Evolutionary conservation across 2,888 invertebrate genomes (phyloP), one percentile per base, ranked within the genome.

Genomic region (Pyrochroa serraticornis): DNA sequence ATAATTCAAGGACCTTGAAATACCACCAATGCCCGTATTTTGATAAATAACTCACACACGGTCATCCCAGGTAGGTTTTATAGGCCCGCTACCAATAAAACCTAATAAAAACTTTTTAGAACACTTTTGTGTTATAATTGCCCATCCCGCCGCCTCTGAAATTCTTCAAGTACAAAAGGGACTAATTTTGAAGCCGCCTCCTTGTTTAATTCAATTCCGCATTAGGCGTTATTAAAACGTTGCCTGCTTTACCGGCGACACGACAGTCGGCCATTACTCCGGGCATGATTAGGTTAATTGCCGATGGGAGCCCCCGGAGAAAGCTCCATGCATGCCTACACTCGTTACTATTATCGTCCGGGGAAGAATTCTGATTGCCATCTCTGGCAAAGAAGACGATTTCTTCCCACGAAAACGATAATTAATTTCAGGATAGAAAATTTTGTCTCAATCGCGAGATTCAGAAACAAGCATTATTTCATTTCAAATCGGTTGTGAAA

Each of bases 51-150:
- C 71, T 66, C 61, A 64, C 66, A 65, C 56, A 64, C 62, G 64
- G 57, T 71, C 71, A 70, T 68, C 70, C 64, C 71, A 72, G 71
- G 74, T 73, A 70, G 66, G 62, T 67, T 72, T 72, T 71, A 73
- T 71, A 66, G 71, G 57, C 64, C 71, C 66, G 61, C 64, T 68
- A 62, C 62, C 66, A 67, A 70, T 71, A 67, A 71, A 71, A 68
- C 50, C 47, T 59, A 52, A 64, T 61, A 60, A 52, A 51, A 54
- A 58, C 39, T 42, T 60, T 55, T 60, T 58, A 57, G 54, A 56
- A 63, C 42, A 59, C 46, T 53, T 49, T 43, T 50, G 10, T 44
- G 37, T 45, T 44, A 44, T 44, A 37, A 49, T 49, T 49, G 30
- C 50, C 36, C 39, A 32, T 22, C 31, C 41, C 42, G 36, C 50